Evolutionary conservation across 1,140 invertebrate species (phyloP), one percentile per base, ranked within the genome.

Genomic region (Pogonognathellus flavescens): DNA sequence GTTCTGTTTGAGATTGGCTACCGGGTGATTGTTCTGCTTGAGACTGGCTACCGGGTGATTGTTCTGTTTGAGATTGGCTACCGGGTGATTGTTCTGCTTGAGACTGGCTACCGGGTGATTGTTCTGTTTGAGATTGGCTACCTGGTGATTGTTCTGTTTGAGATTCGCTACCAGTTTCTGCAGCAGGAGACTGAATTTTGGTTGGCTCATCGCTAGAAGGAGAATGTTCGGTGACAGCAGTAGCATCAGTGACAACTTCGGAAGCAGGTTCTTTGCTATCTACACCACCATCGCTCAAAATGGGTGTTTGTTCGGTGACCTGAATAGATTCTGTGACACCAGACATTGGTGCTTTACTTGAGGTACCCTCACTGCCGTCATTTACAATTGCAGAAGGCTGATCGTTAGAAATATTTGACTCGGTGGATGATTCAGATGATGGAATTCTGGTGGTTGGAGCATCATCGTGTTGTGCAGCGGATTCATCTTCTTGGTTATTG

Each of bases 221-320:
- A 55, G 80, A 81, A 53, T 57, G 11, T 81, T 81, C 80, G n/a
- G 80, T 53, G 80, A 57, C 53, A n/a, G 22, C 52, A 25, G 14
- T 50, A 55, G 80, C 25, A 8, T 76, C 70, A 18, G 70, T 76
- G 5, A 41, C 25, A 16, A 16, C 1, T 50, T 80, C 72, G 7
- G 41, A 5, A 9, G 18, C 9, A 0, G 41, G 41, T 18, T 52
- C 22, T 1, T 80, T 80, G 72, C 20, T 66, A 13, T 13, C 25
- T 14, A 13, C 9, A 13, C 55, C 55, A 59, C 55, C 18, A 9
- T 14, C 18, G 13, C 22, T 31, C n/a, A 60, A 18, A 60, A 11
- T 20, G 5, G 59, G 22, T 66, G 22, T 41, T 41, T 41, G 31
- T 41, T 41, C 31, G 31, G 31, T 41, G 31, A 41, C 31, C 6